These are phyloP conservation scores for Phylloscopus whistleri DNA, from an alignment of 2,113 vertebrate species.

Conservation along the genomic window DNA sequence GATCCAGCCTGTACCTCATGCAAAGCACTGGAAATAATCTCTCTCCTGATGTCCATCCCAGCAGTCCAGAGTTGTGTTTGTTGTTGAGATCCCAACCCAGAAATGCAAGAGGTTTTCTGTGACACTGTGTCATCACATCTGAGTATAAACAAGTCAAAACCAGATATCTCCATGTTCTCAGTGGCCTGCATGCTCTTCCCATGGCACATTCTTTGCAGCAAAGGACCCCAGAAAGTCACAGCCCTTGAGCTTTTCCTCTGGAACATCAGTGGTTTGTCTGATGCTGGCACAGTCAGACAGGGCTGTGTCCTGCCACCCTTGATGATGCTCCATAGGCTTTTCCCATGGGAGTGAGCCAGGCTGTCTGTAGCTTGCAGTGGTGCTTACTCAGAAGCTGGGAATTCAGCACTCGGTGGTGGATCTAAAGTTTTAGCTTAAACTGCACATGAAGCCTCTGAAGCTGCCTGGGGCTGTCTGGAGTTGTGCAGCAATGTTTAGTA, in stretches of 20 bases:
- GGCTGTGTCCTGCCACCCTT: neutral
- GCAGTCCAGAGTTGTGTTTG: neutral
- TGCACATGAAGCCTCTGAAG: neutral
- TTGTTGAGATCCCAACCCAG: neutral
- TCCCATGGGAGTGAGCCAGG: neutral
- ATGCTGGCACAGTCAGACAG: neutral
- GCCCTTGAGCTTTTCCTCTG: neutral
- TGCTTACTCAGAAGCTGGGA: neutral
- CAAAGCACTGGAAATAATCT: neutral
- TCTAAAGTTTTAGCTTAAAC: neutral
- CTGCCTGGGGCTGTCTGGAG: neutral
- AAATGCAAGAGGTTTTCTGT: neutral
- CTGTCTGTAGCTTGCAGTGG: neutral
- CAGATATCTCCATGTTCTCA: neutral
- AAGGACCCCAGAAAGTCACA: neutral
- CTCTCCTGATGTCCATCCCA: neutral
- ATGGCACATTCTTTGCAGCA: fast-evolving
- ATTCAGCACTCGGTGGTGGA: fast-evolving
- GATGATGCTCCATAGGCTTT: neutral
- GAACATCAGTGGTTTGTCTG: neutral
- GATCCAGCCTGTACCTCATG: neutral
- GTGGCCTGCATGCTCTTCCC: neutral
- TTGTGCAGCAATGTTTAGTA: neutral
- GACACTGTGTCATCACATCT: fast-evolving
- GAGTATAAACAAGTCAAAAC: neutral